These are phyloP conservation scores for Agrochola lychnidis DNA, from an alignment of 2,888 invertebrate genomes.

Conservation along the genomic window DNA sequence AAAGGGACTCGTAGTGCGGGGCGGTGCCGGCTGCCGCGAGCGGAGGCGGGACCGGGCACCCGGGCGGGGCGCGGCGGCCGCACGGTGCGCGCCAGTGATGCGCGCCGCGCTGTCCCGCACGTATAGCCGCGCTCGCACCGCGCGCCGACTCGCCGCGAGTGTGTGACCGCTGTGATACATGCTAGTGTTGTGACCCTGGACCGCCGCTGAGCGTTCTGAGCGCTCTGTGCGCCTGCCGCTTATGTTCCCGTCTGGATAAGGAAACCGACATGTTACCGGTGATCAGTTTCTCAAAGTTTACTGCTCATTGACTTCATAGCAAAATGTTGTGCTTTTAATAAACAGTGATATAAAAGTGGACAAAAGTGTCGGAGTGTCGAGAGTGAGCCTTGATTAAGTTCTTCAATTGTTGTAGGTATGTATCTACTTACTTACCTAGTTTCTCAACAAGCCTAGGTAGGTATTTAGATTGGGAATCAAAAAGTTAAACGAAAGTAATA, in stretches of 20 bases:
- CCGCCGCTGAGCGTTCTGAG: conserved; percentile 19
- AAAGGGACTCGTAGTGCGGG: conserved; percentile 6
- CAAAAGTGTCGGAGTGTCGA: conserved; percentile 42
- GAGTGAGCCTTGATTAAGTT: conserved; percentile 1
- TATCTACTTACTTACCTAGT: conserved; percentile 1
- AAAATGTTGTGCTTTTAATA: conserved; percentile 41
- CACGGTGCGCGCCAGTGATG: conserved; percentile 70
- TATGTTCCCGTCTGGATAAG: conserved; percentile 16
- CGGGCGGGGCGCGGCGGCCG: conserved; percentile 33
- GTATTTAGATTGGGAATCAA: not conserved
- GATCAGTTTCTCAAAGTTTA: conserved; percentile 27
- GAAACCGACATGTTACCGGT: conserved; percentile 20
- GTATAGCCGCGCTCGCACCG: conserved; percentile 46
- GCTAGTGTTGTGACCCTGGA: conserved; percentile 39
- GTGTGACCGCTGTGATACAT: conserved; percentile 53
- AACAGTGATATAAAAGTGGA: conserved; percentile 53
- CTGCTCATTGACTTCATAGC: conserved; percentile 9
- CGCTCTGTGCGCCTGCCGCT: conserved; percentile 8
- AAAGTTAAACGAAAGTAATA: not conserved
- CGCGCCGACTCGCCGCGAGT: conserved; percentile 54
- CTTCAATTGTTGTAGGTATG: conserved; percentile 31
- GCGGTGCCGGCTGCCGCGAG: conserved; percentile 15
- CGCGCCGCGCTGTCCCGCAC: conserved; percentile 75
- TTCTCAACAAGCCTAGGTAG: not conserved
- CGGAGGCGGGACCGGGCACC: conserved; percentile 26